These are phyloP conservation scores for Macquaria australasica DNA, from an alignment of 2,113 vertebrate species.

Conservation along the genomic window DNA sequence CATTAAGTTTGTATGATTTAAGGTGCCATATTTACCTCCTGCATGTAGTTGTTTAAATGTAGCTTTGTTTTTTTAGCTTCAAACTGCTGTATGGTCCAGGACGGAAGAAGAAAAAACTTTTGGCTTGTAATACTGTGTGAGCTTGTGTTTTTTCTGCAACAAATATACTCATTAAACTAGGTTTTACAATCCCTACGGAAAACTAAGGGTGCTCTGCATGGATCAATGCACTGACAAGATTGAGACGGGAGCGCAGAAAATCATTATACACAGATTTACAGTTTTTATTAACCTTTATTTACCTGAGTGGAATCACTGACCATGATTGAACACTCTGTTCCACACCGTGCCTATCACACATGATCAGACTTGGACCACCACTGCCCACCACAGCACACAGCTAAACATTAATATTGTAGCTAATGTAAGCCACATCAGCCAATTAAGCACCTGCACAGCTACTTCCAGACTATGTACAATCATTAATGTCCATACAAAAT, in stretches of 20 bases:
- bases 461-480: not conserved
- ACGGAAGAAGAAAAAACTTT: not conserved
- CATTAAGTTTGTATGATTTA: not conserved
- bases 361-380: not conserved
- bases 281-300: constrained; percentile 40
- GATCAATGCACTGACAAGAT: constrained; percentile 25
- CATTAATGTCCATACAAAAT: constrained; percentile 9
- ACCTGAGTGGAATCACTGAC: constrained; percentile 7
- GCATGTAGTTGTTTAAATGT: not conserved
- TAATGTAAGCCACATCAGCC: constrained; percentile 8
- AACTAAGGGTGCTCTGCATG: constrained; percentile 1
- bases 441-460: constrained; percentile 4
- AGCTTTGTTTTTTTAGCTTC: not conserved
- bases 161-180: constrained; percentile 35
- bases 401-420: constrained; percentile 10
- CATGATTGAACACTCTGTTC: constrained; percentile 7
- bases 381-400: not conserved
- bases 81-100: not conserved
- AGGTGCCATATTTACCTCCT: not conserved
- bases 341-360: not conserved
- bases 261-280: constrained; percentile 37
- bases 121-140: constrained; percentile 3
- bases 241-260: constrained; percentile 6
- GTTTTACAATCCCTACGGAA: constrained; percentile 15
- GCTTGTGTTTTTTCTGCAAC: constrained; percentile 10